Percentiles rank a stretch among this genome's conserved stretches.
Conservation (phyloP, 1,140 invertebrate species). For the Pteromalus puparum region DNA sequence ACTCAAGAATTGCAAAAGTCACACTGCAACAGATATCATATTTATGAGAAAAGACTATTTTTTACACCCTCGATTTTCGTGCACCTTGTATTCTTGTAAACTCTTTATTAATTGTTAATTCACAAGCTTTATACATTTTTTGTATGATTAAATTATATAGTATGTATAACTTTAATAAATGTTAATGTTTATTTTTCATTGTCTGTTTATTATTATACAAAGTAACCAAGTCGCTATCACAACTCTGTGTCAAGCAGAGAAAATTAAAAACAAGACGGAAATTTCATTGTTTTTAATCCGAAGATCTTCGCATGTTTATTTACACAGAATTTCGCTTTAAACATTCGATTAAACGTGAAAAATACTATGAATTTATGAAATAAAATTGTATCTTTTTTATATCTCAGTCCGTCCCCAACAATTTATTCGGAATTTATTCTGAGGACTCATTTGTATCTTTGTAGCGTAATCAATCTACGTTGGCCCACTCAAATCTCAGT, state of each 20-base stretch:
- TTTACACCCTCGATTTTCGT: not conserved
- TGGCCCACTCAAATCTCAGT: conserved; percentile 55
- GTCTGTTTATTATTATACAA: conserved; percentile 34
- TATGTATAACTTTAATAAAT: conserved; percentile 71
- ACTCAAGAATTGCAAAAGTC: not conserved
- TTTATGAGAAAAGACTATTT: conserved; percentile 21
- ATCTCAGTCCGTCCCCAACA: conserved; percentile 13
- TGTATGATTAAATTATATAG: conserved; percentile 66
- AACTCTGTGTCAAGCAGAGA: conserved; percentile 3
- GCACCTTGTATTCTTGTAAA: conserved; percentile 55
- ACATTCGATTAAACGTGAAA: conserved; percentile 24
- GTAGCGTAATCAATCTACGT: not conserved
- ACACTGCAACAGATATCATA: not conserved
- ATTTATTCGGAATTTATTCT: not conserved
- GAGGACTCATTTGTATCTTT: not conserved
- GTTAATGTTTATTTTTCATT: conserved; percentile 69
- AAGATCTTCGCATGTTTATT: conserved; percentile 34
- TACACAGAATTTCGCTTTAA: conserved; percentile 43
- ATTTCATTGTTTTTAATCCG: conserved; percentile 15
- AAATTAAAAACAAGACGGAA: conserved; percentile 14
- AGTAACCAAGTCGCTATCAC: conserved; percentile 56
- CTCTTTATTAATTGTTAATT: conserved; percentile 59
- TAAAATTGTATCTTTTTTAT: conserved; percentile 27
- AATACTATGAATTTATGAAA: conserved; percentile 31
- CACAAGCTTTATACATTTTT: conserved; percentile 57